Base-by-base conservation (phyloP, 1,140 invertebrate species). In the Tribolium madens region DNA sequence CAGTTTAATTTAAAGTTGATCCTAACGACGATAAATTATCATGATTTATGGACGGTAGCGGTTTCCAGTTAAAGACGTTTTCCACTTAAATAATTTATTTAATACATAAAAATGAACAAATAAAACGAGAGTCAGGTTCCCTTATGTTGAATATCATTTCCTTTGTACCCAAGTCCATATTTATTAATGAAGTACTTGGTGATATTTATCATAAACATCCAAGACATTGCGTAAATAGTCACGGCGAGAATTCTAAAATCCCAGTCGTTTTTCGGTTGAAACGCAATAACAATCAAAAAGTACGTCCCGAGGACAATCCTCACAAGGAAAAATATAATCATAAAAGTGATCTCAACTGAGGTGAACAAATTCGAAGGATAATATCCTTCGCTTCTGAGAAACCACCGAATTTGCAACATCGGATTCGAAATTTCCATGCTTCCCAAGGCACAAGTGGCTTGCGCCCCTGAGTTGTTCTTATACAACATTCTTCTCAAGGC, bases 371-470 rank as follows among this genome's bases (percentile, higher is more conserved):
- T 21, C 1, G 81, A 82, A 6, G 76, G 48, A 13, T 84, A 76
- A 77, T 84, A 84, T 12, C 86, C 85, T 36, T 81, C 78, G 2
- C 79, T 80, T 21, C 86, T 75, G 13, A 87, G 50, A 74, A 87
- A 86, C 90, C 89, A 91, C 82, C 89, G 83, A 0, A 82, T 81
- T 85, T 90, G 90, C 33, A 90, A 84, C n/a, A 89, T 82, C 18
- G 89, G 89, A 83, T 91, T 90, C 0, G 89, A 90, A 15, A 89
- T 78, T 85, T 91, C 89, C 84, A 90, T 82, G 42, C 87, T 81
- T 0, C 87, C 87, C 6, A 90, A 77, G 3, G 87, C 86, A 77
- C 88, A 90, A 3, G 86, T 84, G 5, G 88, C 88, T 31, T 88
- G 88, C 76, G 87, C 88, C 0, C 89, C 89, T 1, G 87, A 86